Conservation (phyloP, 2,888 invertebrate genomes). For the Halocaridina rubra region DNA sequence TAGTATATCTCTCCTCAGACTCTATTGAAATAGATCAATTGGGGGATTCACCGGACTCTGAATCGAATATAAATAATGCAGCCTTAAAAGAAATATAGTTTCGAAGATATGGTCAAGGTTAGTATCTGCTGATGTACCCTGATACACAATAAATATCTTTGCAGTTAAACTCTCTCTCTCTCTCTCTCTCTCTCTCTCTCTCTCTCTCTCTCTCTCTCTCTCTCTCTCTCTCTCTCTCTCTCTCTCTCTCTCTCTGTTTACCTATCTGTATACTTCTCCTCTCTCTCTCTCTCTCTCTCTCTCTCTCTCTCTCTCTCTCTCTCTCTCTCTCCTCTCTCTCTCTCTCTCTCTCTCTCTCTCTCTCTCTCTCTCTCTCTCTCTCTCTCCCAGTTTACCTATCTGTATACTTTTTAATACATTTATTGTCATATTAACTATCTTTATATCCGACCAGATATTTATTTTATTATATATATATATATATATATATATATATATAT, state of each 20-base stretch:
- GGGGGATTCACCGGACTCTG: no score
- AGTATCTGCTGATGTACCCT: no score
- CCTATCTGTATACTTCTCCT: neutral
- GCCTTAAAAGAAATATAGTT: no score
- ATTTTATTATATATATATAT: neutral
- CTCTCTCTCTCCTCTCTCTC: neutral
- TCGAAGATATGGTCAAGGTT: no score
- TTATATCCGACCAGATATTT: neutral
- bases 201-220: neutral
- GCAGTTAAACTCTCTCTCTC: neutral
- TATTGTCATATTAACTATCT: no score
- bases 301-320: neutral
- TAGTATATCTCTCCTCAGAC: no score
- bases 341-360: neutral
- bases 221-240: conserved; percentile 1
- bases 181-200: neutral
- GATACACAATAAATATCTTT: no score
- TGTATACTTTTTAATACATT: no score
- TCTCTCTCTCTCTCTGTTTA: neutral
- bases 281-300: neutral
- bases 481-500: neutral
- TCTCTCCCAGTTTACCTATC: neutral
- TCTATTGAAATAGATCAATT: no score
- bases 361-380: neutral
- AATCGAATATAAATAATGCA: no score